phyloP scores from a whole-genome alignment of 2,888 invertebrate genomes.

The Dasypogon diadema region DNA sequence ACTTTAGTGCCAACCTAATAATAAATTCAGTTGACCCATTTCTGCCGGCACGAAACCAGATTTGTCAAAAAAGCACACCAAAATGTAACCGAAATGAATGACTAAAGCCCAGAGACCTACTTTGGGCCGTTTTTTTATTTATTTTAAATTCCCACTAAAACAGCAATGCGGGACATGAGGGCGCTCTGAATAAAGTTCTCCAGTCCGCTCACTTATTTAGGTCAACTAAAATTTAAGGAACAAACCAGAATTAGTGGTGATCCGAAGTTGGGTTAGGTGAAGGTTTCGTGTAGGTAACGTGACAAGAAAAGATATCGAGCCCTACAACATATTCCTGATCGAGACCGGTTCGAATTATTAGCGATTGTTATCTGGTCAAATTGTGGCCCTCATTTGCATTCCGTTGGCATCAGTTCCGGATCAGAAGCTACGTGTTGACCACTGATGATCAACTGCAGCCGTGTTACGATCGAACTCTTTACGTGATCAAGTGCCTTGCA shows the following conservation, averaged over 20 bases:
- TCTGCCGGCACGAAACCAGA: background rate
- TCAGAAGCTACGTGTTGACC: background rate
- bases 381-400: constrained; percentile 4
- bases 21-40: background rate
- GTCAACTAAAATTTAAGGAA: background rate
- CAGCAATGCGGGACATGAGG: constrained; percentile 1
- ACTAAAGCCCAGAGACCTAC: background rate
- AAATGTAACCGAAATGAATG: background rate
- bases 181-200: background rate
- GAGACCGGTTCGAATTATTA: background rate
- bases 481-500: background rate
- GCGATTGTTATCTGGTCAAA: background rate
- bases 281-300: background rate
- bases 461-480: background rate
- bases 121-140: background rate
- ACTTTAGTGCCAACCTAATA: background rate
- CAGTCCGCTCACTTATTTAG: background rate
- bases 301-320: background rate
- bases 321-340: background rate
- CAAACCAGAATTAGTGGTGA: background rate
- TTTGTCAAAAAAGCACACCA: background rate
- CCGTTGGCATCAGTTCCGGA: background rate
- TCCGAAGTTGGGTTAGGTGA: background rate
- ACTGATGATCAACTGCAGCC: background rate
- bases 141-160: background rate